Percentiles rank a stretch among this genome's conserved stretches.
phyloP scores from a whole-genome alignment of 2,113 vertebrate species.

The Paramormyrops kingsleyae region DNA sequence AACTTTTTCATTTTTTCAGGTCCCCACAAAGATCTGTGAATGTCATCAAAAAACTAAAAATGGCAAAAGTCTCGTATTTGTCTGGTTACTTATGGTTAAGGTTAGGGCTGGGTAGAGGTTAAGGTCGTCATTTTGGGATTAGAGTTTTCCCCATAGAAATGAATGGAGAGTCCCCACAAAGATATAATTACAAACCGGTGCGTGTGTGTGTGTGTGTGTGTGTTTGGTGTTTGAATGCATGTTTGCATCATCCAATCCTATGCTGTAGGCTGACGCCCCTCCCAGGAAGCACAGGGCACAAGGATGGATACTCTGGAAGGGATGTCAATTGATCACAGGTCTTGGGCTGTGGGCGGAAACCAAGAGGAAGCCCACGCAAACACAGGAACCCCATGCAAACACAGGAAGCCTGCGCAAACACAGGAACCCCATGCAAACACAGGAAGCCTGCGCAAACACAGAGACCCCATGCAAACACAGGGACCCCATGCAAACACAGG shows the following conservation, averaged over 20 bases:
- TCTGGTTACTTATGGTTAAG: no score
- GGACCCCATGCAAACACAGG: background rate
- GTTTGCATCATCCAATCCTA: background rate
- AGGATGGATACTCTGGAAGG: background rate
- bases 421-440: background rate
- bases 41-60: no score
- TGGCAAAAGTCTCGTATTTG: no score
- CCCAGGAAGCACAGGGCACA: background rate
- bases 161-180: no score
- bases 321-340: background rate
- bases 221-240: background rate
- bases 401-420: background rate
- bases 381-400: background rate
- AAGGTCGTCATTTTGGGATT: no score
- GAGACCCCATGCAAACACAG: background rate
- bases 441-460: background rate
- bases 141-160: no score
- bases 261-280: background rate
- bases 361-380: background rate
- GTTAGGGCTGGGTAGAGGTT: no score
- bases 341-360: background rate
- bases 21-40: no score
- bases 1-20: background rate
- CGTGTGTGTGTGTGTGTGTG: background rate
- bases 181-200: background rate